phyloP scores from a whole-genome alignment of 2,113 vertebrate genomes.

The Smithornis capensis region DNA sequence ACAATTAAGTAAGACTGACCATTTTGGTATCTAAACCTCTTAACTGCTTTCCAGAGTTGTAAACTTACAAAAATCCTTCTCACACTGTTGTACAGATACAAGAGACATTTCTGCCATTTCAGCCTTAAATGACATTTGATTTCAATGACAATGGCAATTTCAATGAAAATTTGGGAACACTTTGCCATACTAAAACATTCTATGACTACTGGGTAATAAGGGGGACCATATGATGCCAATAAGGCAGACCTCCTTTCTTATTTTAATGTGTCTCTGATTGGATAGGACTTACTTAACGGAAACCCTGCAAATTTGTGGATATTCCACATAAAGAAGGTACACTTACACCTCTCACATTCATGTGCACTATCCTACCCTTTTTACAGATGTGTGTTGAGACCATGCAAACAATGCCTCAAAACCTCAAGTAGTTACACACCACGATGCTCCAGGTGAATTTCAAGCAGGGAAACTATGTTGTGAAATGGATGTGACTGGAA shows the following conservation, averaged over 20 bases:
- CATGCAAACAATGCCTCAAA: background rate
- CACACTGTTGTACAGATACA: accelerated
- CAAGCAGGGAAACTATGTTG: background rate
- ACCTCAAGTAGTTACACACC: background rate
- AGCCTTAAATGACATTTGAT: background rate
- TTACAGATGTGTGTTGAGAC: background rate
- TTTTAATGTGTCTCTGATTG: background rate
- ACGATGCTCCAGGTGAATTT: background rate
- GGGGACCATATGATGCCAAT: background rate
- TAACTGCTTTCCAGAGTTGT: background rate
- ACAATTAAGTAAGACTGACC: too few species aligned
- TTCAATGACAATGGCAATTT: background rate
- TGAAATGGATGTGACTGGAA: background rate
- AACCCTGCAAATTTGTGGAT: background rate
- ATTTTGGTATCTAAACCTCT: background rate
- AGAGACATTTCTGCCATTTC: background rate
- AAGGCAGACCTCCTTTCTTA: background rate
- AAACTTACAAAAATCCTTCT: background rate
- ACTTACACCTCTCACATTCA: background rate
- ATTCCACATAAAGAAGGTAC: background rate
- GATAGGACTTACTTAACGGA: background rate
- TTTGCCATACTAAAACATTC: background rate
- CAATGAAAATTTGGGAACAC: background rate
- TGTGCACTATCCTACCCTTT: background rate
- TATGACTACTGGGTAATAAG: background rate